Base-by-base conservation (phyloP, 1,140 invertebrate species). In the Hylaeus anthracinus region DNA sequence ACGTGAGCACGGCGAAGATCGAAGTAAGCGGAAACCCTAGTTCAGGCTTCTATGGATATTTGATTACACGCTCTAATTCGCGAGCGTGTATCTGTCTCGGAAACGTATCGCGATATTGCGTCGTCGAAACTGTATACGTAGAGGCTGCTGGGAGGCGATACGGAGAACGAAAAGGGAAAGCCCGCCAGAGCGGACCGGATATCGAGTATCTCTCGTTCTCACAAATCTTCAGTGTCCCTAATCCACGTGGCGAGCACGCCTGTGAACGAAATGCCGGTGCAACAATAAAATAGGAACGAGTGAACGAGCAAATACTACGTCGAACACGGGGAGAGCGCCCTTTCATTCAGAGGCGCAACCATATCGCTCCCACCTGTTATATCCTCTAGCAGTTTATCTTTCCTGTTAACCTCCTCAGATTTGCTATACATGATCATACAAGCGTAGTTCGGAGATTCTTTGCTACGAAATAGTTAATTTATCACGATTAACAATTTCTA, bases 171-270 rank as follows among this genome's bases (percentile, higher is more conserved):
- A 81, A 81, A 66, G 79, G 66, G 73, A 82, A 78, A 82, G 65
- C 55, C n/a, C 51, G 55, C 48, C 26, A 26, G 67, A 26, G 65
- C 55, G 5, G 39, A 26, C 12, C 67, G 10, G 74, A 77, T 84
- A 72, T 84, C 79, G 74, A 82, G 70, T 84, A 69, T 80, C 79
- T 84, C 73, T 53, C 26, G 80, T 78, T 84, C 80, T 78, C 83
- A 82, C 83, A 82, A 84, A 82, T 84, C 80, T 84, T 78, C 64
- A 45, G 60, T 84, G 79, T 84, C 80, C 67, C 73, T 76, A 82
- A 82, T 82, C 75, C 63, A 56, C 67, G 53, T 58, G 72, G 63
- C 45, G 9, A 63, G 48, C n/a, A 5, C 9, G 41, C 12, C 55
- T 43, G 48, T 51, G 65, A 63, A 76, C 64, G 53, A 60, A 76